phyloP scores from a whole-genome alignment of 2,113 vertebrate species.

The Thalassarche chlororhynchos region DNA sequence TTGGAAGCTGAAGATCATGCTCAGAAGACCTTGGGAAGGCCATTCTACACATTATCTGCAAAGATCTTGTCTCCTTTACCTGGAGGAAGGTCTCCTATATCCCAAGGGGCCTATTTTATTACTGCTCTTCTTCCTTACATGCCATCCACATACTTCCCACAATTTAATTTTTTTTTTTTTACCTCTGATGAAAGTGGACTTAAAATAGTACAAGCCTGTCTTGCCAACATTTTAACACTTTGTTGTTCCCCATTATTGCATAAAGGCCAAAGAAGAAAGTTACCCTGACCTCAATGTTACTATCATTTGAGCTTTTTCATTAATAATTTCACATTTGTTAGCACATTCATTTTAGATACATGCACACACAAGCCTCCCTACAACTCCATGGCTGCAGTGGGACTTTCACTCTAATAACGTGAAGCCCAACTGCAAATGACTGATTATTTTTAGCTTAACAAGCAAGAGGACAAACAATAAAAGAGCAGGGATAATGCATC shows the following conservation, averaged over 20 bases:
- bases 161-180: background rate
- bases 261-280: background rate
- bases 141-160: background rate
- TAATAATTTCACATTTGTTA: background rate
- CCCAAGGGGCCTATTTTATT: background rate
- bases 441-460: slow-evolving; percentile 19
- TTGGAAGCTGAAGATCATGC: background rate
- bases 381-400: background rate
- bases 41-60: background rate
- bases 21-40: background rate
- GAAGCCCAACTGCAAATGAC: background rate
- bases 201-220: no score
- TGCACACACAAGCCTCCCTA: background rate
- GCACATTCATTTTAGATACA: background rate
- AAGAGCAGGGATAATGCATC: slow-evolving; percentile 15
- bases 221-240: background rate
- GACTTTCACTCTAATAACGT: background rate
- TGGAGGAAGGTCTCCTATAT: background rate
- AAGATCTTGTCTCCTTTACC: background rate
- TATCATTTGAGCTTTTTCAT: background rate
- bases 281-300: background rate
- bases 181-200: background rate
- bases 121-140: background rate
- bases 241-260: background rate
- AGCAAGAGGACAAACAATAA: slow-evolving; percentile 39